A percentile compares a stretch with the other conserved stretches of the same genome.
These are phyloP conservation scores for Caenorhabditis remanei DNA, from an alignment of 1,140 invertebrate species.

Conservation along the genomic window DNA sequence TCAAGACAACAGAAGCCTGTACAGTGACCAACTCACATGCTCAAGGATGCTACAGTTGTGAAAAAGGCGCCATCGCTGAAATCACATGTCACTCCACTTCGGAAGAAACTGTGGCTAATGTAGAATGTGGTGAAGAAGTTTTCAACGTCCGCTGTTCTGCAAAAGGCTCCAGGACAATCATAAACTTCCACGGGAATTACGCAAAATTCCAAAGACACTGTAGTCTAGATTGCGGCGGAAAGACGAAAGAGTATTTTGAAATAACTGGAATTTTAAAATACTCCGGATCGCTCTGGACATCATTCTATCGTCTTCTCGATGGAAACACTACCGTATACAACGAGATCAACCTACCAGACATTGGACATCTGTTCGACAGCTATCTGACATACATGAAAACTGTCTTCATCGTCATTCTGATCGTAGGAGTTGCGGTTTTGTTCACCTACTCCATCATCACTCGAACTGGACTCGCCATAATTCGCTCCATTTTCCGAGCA, in stretches of 20 bases:
- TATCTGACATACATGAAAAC: neutral
- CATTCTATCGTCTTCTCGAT: neutral
- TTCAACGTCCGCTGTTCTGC: neutral
- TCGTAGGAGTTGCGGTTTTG: neutral
- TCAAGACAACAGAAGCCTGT: neutral
- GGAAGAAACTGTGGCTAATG: neutral
- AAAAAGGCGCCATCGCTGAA: neutral
- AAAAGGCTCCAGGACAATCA: neutral
- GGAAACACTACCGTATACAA: neutral
- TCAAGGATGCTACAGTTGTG: neutral
- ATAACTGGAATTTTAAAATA: neutral
- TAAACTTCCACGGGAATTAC: neutral
- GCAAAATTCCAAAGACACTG: neutral
- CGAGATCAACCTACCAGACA: neutral
- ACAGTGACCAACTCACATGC: too few relatives aligned
- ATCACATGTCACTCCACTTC: neutral
- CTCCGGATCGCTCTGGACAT: neutral
- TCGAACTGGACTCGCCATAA: too few relatives aligned
- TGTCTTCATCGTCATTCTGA: neutral
- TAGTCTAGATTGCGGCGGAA: neutral
- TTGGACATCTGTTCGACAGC: slow-evolving; percentile 5
- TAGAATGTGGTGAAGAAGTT: neutral
- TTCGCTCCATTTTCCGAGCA: too few relatives aligned
- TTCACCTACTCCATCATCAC: neutral
- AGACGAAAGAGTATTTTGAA: neutral